Percentiles rank a stretch among this genome's conserved stretches.
phyloP scores from a whole-genome alignment of 2,797 vertebrate genomes.

The Nothura maculosa region DNA sequence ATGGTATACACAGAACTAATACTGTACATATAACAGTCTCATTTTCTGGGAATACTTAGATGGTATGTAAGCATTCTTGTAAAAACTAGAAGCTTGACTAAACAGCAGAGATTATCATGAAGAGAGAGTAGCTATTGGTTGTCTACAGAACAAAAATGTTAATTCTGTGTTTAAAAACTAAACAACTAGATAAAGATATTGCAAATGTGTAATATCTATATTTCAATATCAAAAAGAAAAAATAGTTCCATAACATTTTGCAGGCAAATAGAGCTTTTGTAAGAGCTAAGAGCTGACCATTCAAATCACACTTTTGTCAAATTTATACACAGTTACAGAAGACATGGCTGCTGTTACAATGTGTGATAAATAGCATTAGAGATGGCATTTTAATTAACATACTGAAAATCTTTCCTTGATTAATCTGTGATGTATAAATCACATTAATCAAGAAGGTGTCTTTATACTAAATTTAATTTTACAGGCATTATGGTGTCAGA shows the following conservation, averaged over 20 bases:
- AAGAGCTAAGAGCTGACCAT: background rate
- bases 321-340: constrained; percentile 20
- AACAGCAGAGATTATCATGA: background rate
- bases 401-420: constrained; percentile 42
- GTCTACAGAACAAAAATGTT: background rate
- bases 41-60: background rate
- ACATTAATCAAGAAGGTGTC: constrained; percentile 41
- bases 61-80: background rate
- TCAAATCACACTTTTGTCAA: background rate
- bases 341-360: constrained; percentile 30
- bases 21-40: background rate
- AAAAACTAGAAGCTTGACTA: background rate
- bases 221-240: background rate
- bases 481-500: constrained; percentile 1
- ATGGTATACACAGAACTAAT: background rate
- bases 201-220: background rate
- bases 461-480: constrained; percentile 34
- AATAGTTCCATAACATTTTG: background rate
- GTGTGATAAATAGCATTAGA: constrained; percentile 20
- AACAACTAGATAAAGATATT: background rate
- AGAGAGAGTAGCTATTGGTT: background rate
- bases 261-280: background rate
- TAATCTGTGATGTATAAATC: constrained; percentile 22
- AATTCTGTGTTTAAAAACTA: background rate
- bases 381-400: constrained; percentile 45